These are phyloP conservation scores for Dascillus cervinus DNA, from an alignment of 2,888 invertebrate genomes.

Conservation along the genomic window DNA sequence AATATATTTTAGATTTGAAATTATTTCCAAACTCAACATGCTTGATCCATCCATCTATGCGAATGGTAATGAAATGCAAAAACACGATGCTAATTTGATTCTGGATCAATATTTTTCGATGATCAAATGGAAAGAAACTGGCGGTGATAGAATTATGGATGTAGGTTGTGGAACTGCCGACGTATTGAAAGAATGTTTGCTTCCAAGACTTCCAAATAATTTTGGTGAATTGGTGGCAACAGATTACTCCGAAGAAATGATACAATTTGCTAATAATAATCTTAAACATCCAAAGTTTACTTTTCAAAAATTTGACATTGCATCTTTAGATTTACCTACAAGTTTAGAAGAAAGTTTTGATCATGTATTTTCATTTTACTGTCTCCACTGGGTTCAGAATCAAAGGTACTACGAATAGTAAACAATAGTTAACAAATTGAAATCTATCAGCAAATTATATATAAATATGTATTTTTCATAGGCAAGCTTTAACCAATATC, in stretches of 20 bases:
- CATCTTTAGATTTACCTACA: constrained; percentile 43
- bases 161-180: constrained; percentile 70
- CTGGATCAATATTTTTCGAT: no score
- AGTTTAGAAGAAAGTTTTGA: constrained; percentile 49
- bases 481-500: no score
- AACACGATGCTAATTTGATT: no score
- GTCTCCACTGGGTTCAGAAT: constrained; percentile 71
- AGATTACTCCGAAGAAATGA: constrained; percentile 66
- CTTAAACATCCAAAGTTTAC: constrained; percentile 43
- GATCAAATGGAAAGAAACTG: constrained; percentile 40
- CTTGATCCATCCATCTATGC: no score
- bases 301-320: constrained; percentile 53
- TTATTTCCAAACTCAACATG: no score
- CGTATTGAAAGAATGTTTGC: constrained; percentile 56
- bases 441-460: no score
- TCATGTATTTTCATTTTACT: constrained; percentile 69
- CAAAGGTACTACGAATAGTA: constrained; percentile 43
- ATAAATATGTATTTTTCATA: no score
- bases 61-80: no score
- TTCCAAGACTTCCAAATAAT: constrained; percentile 52
- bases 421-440: no score
- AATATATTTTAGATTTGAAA: no score
- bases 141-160: constrained; percentile 52
- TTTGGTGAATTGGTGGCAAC: constrained; percentile 51
- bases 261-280: constrained; percentile 53